phyloP scores from a whole-genome alignment of 2,797 vertebrate species.

The Pantherophis alleghaniensis region DNA sequence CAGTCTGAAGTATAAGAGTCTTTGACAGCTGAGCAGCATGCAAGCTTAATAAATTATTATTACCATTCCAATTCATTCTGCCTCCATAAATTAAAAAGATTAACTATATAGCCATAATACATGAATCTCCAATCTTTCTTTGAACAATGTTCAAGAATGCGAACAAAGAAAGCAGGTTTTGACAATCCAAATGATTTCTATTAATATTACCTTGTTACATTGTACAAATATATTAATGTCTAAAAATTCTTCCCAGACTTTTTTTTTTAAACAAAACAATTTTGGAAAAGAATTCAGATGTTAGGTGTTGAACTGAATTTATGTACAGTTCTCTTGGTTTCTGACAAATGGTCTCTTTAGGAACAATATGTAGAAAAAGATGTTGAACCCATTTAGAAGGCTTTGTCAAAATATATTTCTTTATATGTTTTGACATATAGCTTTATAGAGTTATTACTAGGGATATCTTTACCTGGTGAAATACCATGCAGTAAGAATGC shows the following conservation, averaged over 20 bases:
- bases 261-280: background rate
- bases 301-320: background rate
- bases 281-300: background rate
- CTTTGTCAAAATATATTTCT: background rate
- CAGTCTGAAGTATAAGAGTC: background rate
- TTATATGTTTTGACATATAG: background rate
- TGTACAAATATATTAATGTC: background rate
- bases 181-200: background rate
- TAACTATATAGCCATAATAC: background rate
- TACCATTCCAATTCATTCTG: background rate
- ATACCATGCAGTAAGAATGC: no score
- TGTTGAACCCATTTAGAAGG: background rate
- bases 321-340: background rate
- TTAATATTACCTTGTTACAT: background rate
- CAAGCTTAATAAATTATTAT: background rate
- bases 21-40: background rate
- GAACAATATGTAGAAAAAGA: background rate
- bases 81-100: background rate
- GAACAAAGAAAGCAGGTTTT: background rate
- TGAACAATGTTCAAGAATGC: background rate
- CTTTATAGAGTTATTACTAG: no score
- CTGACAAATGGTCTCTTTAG: background rate
- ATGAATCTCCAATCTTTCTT: background rate
- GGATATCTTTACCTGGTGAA: no score
- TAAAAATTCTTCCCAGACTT: background rate